A percentile compares a stretch with the other conserved stretches of the same genome.
These are phyloP conservation scores for Taxidea taxus DNA, from an alignment of 2,113 vertebrate species.

Conservation along the genomic window DNA sequence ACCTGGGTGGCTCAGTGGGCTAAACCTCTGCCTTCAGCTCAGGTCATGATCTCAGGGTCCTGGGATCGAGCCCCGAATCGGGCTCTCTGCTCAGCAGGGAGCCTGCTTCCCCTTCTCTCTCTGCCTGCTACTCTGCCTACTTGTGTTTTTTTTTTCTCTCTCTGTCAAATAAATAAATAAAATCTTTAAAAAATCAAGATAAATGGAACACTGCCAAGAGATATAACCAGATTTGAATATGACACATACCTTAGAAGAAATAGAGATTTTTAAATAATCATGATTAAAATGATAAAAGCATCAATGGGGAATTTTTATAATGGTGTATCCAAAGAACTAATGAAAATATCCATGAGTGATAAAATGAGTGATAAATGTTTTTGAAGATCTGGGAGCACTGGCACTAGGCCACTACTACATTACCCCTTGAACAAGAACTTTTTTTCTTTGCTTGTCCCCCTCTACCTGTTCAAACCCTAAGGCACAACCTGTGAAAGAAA, in stretches of 20 bases:
- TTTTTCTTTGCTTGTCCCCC: neutral
- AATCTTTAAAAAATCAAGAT: neutral
- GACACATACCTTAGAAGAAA: neutral
- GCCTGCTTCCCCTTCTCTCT: too few species aligned
- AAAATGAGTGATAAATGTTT: neutral
- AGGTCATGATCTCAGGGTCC: too few species aligned
- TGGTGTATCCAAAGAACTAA: neutral
- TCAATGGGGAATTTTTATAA: neutral
- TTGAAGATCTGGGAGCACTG: too few species aligned
- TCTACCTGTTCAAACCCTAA: neutral
- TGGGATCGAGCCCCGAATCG: too few species aligned
- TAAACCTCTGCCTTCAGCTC: too few species aligned
- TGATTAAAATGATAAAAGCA: neutral
- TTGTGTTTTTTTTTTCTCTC: too few species aligned
- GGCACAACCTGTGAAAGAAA: neutral
- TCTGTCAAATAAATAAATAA: too few species aligned
- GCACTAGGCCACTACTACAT: neutral
- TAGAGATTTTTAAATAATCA: neutral
- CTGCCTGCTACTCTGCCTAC: too few species aligned
- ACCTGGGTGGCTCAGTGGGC: too few species aligned
- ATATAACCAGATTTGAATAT: neutral
- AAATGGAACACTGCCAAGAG: neutral
- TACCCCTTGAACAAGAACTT: too few species aligned
- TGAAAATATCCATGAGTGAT: neutral
- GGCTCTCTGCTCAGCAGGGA: too few species aligned